Percentiles rank a stretch among this genome's conserved stretches.
phyloP scores from a whole-genome alignment of 2,797 vertebrate species.

The Enteromius afrohamiltoni region DNA sequence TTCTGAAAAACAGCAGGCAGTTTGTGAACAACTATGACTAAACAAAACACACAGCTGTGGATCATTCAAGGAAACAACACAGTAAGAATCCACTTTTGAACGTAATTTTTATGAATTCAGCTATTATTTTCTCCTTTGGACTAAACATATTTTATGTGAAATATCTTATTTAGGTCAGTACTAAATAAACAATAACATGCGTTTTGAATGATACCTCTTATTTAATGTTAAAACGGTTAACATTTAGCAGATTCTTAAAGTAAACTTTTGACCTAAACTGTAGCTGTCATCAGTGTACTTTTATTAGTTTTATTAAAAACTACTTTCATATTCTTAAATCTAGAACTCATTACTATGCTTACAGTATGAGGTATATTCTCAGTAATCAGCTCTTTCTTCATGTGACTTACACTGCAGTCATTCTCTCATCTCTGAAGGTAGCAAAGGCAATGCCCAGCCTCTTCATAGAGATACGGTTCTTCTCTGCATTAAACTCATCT shows the following conservation, averaged over 20 bases:
- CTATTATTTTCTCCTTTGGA: neutral
- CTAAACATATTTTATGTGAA: neutral
- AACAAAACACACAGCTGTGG: neutral
- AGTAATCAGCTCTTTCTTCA: neutral
- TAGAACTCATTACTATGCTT: neutral
- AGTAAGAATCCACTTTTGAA: neutral
- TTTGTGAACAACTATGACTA: neutral
- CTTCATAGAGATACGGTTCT: slow-evolving; percentile 87
- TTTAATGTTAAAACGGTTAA: neutral
- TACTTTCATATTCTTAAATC: neutral
- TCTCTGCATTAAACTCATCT: slow-evolving; percentile 95
- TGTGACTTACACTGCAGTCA: slow-evolving; percentile 89
- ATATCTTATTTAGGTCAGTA: neutral
- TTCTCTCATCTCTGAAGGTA: slow-evolving; percentile 93
- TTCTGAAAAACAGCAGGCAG: neutral
- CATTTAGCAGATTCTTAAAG: neutral
- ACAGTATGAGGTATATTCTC: neutral
- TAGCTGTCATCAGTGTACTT: neutral
- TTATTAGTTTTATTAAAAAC: neutral
- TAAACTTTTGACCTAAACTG: neutral
- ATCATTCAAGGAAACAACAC: neutral
- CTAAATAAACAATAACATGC: neutral
- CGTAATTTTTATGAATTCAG: neutral
- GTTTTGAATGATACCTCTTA: neutral
- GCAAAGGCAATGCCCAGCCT: slow-evolving; percentile 91